Conservation (phyloP, 2,888 invertebrate species). For the Nomada goodeniana region DNA sequence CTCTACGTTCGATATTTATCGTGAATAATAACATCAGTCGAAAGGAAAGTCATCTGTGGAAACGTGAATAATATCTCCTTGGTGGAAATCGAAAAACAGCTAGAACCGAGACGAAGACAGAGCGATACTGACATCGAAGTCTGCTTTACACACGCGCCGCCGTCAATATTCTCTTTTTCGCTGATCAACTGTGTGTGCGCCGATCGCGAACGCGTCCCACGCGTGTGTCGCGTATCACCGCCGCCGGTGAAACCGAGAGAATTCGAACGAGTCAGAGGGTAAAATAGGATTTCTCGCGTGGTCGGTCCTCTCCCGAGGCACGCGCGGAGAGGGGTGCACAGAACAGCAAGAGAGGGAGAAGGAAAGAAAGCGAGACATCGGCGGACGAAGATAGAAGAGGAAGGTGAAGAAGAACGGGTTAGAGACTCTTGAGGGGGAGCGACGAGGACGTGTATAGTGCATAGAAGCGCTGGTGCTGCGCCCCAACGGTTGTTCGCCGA, state of each 20-base stretch:
- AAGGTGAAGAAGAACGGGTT: slow-evolving; percentile 28
- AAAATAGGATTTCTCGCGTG: slow-evolving; percentile 77
- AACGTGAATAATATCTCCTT: slow-evolving; percentile 19
- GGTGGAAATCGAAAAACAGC: slow-evolving; percentile 41
- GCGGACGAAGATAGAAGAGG: slow-evolving; percentile 28
- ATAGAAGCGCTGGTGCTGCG: slow-evolving; percentile 72
- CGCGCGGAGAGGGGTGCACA: slow-evolving; percentile 66
- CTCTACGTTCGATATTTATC: not conserved
- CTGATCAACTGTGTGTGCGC: slow-evolving; percentile 47
- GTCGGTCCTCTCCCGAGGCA: slow-evolving; percentile 69
- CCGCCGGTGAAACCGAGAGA: slow-evolving; percentile 77
- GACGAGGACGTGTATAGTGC: slow-evolving; percentile 57
- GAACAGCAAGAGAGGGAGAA: slow-evolving; percentile 48
- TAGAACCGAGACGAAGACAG: slow-evolving; percentile 22
- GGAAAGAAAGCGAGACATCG: slow-evolving; percentile 33
- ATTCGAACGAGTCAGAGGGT: slow-evolving; percentile 75
- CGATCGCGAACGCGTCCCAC: slow-evolving; percentile 64
- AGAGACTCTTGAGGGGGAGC: slow-evolving; percentile 18
- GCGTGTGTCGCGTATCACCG: slow-evolving; percentile 75
- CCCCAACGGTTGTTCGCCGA: slow-evolving; percentile 74
- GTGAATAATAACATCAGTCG: not conserved
- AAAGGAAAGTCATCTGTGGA: not conserved
- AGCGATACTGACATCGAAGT: slow-evolving; percentile 25
- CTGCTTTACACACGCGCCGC: slow-evolving; percentile 36
- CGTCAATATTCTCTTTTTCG: slow-evolving; percentile 31